Evolutionary conservation across 1,140 invertebrate genomes (phyloP).

Genomic region (Aphelenchoides besseyi): DNA sequence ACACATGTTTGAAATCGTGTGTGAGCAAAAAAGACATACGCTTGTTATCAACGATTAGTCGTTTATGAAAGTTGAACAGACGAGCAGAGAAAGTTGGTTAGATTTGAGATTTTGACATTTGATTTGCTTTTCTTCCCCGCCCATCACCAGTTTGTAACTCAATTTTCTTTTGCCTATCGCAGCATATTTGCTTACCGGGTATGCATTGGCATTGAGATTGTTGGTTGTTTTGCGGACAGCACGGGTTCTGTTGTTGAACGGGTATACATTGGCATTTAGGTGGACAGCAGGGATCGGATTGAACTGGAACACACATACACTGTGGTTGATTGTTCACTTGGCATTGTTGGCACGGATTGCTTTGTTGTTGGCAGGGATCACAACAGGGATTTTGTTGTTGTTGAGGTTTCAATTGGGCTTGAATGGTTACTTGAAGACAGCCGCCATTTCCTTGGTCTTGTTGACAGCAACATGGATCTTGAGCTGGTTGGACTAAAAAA

Average conservation of each 20-base stretch:
- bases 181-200: conserved; percentile 12
- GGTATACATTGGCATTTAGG: conserved; percentile 9
- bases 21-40: too few species aligned
- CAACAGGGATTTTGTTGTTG: conserved; percentile 19
- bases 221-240: conserved; percentile 17
- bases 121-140: not conserved
- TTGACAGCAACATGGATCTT: conserved; percentile 17
- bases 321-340: conserved; percentile 14
- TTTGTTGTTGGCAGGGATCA: not conserved
- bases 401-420: conserved; percentile 17
- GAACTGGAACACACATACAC: conserved; percentile 18
- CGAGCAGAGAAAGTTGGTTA: too few species aligned
- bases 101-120: not conserved
- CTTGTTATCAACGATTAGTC: too few species aligned
- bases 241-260: conserved; percentile 21
- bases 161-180: too few species aligned
- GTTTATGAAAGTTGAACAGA: too few species aligned
- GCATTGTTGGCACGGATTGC: not conserved
- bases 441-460: conserved; percentile 14
- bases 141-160: not conserved
- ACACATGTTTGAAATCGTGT: too few species aligned
- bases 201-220: conserved; percentile 21
- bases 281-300: conserved; percentile 9
- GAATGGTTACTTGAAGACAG: conserved; percentile 16
- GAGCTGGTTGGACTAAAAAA: conserved; percentile 10